These are phyloP conservation scores for Theretra japonica DNA, from an alignment of 2,888 invertebrate species.

Conservation along the genomic window DNA sequence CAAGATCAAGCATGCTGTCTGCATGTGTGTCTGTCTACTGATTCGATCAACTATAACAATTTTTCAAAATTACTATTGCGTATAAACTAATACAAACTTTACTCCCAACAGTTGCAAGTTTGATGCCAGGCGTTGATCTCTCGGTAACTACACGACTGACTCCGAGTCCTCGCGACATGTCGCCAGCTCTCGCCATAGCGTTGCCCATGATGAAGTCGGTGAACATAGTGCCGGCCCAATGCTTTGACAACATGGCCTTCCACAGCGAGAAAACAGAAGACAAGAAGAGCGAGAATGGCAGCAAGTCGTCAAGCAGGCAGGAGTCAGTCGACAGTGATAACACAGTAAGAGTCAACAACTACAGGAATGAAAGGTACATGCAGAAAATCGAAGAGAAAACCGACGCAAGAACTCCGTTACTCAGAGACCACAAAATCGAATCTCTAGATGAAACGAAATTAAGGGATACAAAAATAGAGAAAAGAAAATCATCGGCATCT, in stretches of 20 bases:
- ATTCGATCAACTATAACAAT: neutral
- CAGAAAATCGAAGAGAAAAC: conserved; percentile 71
- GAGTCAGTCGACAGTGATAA: conserved; percentile 71
- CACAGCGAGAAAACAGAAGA: conserved; percentile 69
- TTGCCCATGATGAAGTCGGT: conserved; percentile 86
- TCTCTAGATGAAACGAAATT: conserved; percentile 78
- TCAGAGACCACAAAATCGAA: conserved; percentile 79
- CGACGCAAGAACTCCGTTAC: conserved; percentile 75
- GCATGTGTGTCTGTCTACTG: neutral
- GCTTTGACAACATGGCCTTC: conserved; percentile 81
- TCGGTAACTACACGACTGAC: conserved; percentile 87
- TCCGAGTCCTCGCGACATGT: conserved; percentile 87
- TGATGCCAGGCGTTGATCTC: conserved; percentile 85
- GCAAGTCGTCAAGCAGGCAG: conserved; percentile 65
- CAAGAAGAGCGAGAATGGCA: conserved; percentile 54
- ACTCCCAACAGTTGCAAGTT: conserved; percentile 70
- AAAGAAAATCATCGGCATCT: conserved; percentile 80
- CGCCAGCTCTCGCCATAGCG: conserved; percentile 86
- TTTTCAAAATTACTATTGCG: neutral
- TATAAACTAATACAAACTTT: conserved; percentile 9
- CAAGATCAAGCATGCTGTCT: neutral
- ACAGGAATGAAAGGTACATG: conserved; percentile 70
- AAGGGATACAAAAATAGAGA: conserved; percentile 75
- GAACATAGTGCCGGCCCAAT: conserved; percentile 77
- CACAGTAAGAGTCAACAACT: conserved; percentile 70